Conservation (phyloP, 2,113 vertebrate species). For the Pimephales promelas region DNA sequence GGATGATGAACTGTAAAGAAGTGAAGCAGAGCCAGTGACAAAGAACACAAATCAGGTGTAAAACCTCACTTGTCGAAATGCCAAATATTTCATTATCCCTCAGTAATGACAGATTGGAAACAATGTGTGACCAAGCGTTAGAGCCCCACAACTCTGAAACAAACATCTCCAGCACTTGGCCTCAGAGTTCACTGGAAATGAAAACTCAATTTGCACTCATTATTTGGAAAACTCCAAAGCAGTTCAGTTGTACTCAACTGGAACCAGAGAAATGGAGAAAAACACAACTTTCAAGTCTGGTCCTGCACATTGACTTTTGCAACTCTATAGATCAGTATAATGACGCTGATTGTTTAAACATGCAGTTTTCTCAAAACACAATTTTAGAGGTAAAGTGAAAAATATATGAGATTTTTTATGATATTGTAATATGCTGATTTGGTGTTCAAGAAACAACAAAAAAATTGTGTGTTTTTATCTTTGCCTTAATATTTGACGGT, state of each 20-base stretch:
- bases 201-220: conserved; percentile 30
- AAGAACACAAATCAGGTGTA: conserved; percentile 15
- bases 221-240: background rate
- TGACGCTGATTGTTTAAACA: conserved; percentile 7
- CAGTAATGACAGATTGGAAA: conserved; percentile 7
- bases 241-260: conserved; percentile 32
- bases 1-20: conserved; percentile 41
- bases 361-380: background rate
- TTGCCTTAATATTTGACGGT: no score
- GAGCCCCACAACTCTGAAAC: background rate
- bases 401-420: background rate
- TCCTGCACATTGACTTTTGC: conserved; percentile 15
- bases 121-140: conserved; percentile 31
- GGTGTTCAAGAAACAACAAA: no score
- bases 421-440: no score
- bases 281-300: conserved; percentile 23
- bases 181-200: conserved; percentile 19
- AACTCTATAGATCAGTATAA: background rate
- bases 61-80: background rate
- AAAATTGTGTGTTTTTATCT: no score
- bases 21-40: background rate
- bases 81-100: background rate
- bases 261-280: conserved; percentile 1
- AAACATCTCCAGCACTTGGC: conserved; percentile 33
- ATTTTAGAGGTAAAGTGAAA: background rate